phyloP scores from a whole-genome alignment of 2,888 invertebrate genomes.

The Theodoxus fluviatilis region DNA sequence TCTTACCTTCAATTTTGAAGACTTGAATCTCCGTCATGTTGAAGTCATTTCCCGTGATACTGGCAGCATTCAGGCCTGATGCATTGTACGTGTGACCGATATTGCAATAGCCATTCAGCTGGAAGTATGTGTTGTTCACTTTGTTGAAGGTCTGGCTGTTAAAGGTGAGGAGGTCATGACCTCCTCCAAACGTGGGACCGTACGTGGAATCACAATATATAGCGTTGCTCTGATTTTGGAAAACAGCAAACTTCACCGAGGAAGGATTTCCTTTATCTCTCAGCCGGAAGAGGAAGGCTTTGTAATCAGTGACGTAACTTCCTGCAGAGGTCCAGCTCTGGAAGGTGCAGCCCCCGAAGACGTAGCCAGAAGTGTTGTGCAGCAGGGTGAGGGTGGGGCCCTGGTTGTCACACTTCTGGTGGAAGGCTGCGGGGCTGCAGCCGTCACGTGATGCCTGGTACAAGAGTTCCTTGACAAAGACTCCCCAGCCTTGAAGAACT shows the following conservation, averaged over 20 bases:
- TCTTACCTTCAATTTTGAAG: too few species aligned
- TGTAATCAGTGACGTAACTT: slow-evolving; percentile 25
- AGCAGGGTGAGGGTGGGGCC: slow-evolving; percentile 39
- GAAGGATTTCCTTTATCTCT: slow-evolving; percentile 23
- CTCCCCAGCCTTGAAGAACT: too few species aligned
- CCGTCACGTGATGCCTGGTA: slow-evolving; percentile 38
- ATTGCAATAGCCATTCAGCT: too few species aligned
- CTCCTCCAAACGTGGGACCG: slow-evolving; percentile 32
- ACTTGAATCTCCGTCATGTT: too few species aligned
- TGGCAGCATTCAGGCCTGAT: too few species aligned
- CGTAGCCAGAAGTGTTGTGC: slow-evolving; percentile 34
- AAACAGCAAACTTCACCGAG: slow-evolving; percentile 29
- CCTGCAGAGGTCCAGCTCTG: slow-evolving; percentile 32
- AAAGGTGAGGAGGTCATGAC: slow-evolving; percentile 30
- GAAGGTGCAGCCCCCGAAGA: slow-evolving; percentile 38
- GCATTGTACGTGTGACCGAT: too few species aligned
- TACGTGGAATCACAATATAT: background rate
- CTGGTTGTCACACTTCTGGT: slow-evolving; percentile 39
- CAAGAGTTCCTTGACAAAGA: too few species aligned
- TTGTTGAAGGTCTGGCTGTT: too few species aligned
- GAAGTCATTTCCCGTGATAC: too few species aligned
- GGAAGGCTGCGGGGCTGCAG: slow-evolving; percentile 35
- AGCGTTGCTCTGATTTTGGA: slow-evolving; percentile 9
- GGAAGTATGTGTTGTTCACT: too few species aligned
- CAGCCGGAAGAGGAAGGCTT: slow-evolving; percentile 38